Percentiles rank a stretch among this genome's conserved stretches.
Conservation (phyloP, 2,888 invertebrate species). For the Dimorphilus gyrociliatus region DNA sequence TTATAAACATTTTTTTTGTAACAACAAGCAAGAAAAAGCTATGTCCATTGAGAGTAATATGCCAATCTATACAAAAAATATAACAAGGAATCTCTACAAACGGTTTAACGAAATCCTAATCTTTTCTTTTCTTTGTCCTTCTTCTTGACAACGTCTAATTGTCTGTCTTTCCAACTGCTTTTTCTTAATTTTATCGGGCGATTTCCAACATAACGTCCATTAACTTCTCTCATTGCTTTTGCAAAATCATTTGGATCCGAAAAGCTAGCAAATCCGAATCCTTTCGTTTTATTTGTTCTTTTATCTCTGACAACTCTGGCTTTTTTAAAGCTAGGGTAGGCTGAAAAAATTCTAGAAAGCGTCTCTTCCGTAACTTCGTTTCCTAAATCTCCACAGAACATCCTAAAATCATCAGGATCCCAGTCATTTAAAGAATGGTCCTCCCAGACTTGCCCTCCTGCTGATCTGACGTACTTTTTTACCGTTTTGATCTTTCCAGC, state of each 20-base stretch:
- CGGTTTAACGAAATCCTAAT: slow-evolving; percentile 45
- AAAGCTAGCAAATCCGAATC: slow-evolving; percentile 96
- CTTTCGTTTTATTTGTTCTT: slow-evolving; percentile 90
- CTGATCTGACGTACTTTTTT: slow-evolving; percentile 66
- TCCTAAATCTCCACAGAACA: slow-evolving; percentile 98
- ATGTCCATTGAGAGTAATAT: too few relatives aligned
- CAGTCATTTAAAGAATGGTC: slow-evolving; percentile 81
- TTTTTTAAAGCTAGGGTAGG: slow-evolving; percentile 65
- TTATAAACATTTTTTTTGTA: too few relatives aligned
- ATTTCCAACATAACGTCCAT: slow-evolving; percentile 96
- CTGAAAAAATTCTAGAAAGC: slow-evolving; percentile 82
- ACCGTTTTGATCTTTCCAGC: slow-evolving; percentile 45
- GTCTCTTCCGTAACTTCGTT: slow-evolving; percentile 98
- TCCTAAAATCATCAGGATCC: slow-evolving; percentile 95
- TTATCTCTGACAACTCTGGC: slow-evolving; percentile 93
- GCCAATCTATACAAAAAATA: too few relatives aligned
- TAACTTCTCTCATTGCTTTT: slow-evolving; percentile 97
- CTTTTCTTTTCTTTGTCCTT: slow-evolving; percentile 88
- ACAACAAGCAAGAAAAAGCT: too few relatives aligned
- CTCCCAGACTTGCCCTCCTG: slow-evolving; percentile 91
- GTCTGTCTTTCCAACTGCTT: slow-evolving; percentile 85
- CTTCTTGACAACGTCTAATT: slow-evolving; percentile 77
- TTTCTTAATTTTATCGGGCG: slow-evolving; percentile 92
- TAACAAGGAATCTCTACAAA: too few relatives aligned
- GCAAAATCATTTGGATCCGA: slow-evolving; percentile 94